Evolutionary conservation across 2,113 vertebrate species (phyloP).

Genomic region (Gopherus evgoodei): DNA sequence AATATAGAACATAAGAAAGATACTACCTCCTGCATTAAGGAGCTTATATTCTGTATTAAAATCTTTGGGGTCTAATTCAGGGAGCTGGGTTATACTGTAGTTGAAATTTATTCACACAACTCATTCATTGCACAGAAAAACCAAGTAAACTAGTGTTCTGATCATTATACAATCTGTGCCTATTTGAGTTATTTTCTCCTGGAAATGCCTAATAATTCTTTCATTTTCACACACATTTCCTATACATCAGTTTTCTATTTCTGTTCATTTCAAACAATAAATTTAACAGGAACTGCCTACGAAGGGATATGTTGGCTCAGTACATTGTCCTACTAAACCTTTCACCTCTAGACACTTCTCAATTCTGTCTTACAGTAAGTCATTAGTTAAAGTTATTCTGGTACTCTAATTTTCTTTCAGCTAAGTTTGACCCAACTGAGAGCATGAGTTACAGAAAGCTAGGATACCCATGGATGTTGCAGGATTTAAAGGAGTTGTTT

Average conservation of each 20-base stretch:
- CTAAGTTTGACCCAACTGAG: background rate
- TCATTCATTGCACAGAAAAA: background rate
- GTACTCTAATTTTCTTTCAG: background rate
- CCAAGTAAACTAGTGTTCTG: background rate
- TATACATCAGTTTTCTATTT: background rate
- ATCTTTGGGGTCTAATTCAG: background rate
- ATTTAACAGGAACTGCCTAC: conserved; percentile 1
- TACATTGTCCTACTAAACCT: background rate
- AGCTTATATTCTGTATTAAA: background rate
- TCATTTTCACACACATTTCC: background rate
- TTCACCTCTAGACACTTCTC: background rate
- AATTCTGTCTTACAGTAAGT: background rate
- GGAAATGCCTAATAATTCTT: background rate
- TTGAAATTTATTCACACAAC: background rate
- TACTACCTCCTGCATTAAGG: background rate
- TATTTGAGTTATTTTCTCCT: background rate
- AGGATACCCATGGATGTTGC: background rate
- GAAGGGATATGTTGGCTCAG: background rate
- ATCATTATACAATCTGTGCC: background rate
- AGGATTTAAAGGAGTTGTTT: background rate
- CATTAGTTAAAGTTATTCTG: background rate
- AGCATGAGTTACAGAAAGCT: background rate
- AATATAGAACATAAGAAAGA: background rate
- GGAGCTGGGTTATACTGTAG: background rate
- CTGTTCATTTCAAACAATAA: background rate